Conservation (phyloP, 2,113 vertebrate species). For the Hippocampus zosterae region DNA sequence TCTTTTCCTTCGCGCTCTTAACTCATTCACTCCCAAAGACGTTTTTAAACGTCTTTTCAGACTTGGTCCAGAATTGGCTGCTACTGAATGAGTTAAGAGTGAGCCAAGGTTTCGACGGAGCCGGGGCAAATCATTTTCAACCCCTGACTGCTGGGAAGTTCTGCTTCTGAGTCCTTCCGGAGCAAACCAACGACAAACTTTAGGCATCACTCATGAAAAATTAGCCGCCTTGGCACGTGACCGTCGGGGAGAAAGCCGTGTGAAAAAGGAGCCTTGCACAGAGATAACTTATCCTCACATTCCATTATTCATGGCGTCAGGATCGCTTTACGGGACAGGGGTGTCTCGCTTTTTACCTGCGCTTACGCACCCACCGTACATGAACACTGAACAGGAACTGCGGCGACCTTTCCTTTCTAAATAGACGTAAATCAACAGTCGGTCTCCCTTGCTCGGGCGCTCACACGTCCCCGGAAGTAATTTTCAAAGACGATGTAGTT, state of each 20-base stretch:
- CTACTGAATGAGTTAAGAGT: slow-evolving; percentile 25
- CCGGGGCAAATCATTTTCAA: slow-evolving; percentile 75
- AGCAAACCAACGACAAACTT: slow-evolving; percentile 41
- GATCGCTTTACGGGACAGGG: slow-evolving; percentile 85
- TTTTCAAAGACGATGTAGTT: not conserved
- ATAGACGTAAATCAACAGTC: not conserved
- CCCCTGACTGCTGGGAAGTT: slow-evolving; percentile 32
- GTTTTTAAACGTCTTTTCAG: too few species aligned
- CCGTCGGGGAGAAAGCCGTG: slow-evolving; percentile 73
- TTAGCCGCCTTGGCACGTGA: slow-evolving; percentile 73
- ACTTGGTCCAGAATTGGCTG: too few species aligned
- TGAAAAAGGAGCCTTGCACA: slow-evolving; percentile 77
- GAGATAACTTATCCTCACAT: slow-evolving; percentile 76
- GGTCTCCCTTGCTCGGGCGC: not conserved
- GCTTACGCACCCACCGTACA: slow-evolving; percentile 33
- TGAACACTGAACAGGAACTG: slow-evolving; percentile 6
- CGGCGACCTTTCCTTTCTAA: not conserved
- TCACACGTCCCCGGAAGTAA: not conserved
- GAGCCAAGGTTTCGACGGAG: slow-evolving; percentile 63
- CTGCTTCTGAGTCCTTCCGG: slow-evolving; percentile 29
- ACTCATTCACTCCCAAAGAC: too few species aligned
- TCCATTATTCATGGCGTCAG: slow-evolving; percentile 92
- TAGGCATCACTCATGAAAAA: slow-evolving; percentile 77
- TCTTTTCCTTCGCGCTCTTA: slow-evolving; percentile 84
- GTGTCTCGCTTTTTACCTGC: slow-evolving; percentile 70